Base-by-base conservation (phyloP, 2,113 vertebrate genomes). In the Bungarus multicinctus region DNA sequence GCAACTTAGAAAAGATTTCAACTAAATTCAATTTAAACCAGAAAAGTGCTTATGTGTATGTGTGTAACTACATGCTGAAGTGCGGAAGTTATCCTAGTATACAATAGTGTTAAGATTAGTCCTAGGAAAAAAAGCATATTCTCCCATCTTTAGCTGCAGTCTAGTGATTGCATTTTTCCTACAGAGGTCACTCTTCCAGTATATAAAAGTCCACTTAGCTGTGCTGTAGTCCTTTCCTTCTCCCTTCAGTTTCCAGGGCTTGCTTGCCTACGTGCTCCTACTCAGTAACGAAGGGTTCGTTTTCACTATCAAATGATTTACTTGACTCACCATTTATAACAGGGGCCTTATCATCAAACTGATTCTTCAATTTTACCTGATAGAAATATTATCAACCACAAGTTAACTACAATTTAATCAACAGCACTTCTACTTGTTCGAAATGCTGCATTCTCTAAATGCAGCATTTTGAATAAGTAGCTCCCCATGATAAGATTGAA, bases 171-270 rank as follows among this genome's bases (percentile, higher is more conserved):
- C 55, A 90, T 94, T 90, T 2, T 94, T 96, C 98, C 98, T 98
- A 96, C 97, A 98, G 98, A 97, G 98, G 98, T 98, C 98, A 98
- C 98, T 97, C 96, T 98, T 97, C 96, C 97, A 97, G 97, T 96
- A 94, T 96, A 90, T 95, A 96, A 96, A 91, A 95, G 57, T 7
- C 11, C 50, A 81, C 74, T 91, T 91, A 23, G 39, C 1, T 12
- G 34, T 89, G 54, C 89, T 91, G 52, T 14, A 25, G 91, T 34
- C 90, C 92, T 88, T 85, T 1, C 91, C 34, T 55, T 74, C 92
- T 94, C 2, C 60, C 69, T 90, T 39, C 43, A 43, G 34, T 81
- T 93, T 91, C 55, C 92, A n/a, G 92, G 92, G 74, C 55, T 89
- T n/a, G 88, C 93, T 93, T 90, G 94, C 90, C 88, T 47, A 94